Evolutionary conservation across 2,888 invertebrate genomes (phyloP).

Genomic region (Agrochola litura): DNA sequence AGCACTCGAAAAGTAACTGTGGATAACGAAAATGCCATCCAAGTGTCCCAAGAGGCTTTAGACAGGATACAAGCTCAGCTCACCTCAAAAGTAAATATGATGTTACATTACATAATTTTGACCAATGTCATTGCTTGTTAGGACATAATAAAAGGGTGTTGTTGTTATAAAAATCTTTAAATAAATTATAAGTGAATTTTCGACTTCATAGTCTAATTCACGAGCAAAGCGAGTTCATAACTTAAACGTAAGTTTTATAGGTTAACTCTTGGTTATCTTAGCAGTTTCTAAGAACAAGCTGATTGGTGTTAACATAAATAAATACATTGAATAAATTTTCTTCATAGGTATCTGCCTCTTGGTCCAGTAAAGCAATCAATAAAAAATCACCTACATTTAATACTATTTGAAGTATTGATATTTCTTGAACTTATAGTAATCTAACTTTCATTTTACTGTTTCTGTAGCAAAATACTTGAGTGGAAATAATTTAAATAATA

Average conservation of each 20-base stretch:
- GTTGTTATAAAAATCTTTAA: constrained; percentile 41
- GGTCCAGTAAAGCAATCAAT: neutral
- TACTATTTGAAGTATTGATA: neutral
- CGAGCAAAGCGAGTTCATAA: constrained; percentile 43
- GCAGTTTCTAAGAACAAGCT: constrained; percentile 5
- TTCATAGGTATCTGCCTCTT: neutral
- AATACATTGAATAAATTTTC: neutral
- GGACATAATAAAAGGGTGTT: constrained; percentile 71
- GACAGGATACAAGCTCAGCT: constrained; percentile 87
- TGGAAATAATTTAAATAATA: neutral
- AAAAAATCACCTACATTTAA: neutral
- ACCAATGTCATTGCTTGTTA: constrained; percentile 85
- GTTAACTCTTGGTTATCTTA: constrained; percentile 59
- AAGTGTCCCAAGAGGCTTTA: constrained; percentile 88
- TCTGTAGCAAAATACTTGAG: neutral
- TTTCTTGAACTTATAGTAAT: neutral
- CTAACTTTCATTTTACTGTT: neutral
- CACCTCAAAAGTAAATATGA: constrained; percentile 84
- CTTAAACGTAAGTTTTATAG: constrained; percentile 45
- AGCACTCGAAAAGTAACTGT: constrained; percentile 89
- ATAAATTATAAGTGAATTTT: constrained; percentile 12
- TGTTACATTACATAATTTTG: constrained; percentile 88
- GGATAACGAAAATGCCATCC: constrained; percentile 88
- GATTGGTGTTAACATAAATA: constrained; percentile 20
- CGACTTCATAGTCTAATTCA: constrained; percentile 8